phyloP scores from a whole-genome alignment of 2,888 invertebrate species.

The Idaea straminata region DNA sequence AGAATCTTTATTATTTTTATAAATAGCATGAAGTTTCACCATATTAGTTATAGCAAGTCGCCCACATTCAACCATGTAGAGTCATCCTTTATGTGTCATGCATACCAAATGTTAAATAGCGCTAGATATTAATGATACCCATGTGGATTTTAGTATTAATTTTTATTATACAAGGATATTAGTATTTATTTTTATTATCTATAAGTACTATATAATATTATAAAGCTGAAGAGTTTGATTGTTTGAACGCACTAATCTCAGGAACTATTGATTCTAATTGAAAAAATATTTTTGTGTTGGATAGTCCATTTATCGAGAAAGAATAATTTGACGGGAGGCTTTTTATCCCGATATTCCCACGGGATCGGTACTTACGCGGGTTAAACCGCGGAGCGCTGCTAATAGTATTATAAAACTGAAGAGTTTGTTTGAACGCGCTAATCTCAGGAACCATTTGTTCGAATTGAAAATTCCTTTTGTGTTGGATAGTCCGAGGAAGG shows the following conservation, averaged over 20 bases:
- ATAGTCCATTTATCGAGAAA: too few relatives aligned
- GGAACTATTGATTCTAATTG: neutral
- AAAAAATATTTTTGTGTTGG: too few relatives aligned
- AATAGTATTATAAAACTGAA: too few relatives aligned
- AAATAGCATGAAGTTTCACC: conserved; percentile 15
- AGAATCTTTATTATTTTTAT: conserved; percentile 19
- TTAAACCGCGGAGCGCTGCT: too few relatives aligned
- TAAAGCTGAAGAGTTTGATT: neutral
- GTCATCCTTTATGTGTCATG: conserved; percentile 23
- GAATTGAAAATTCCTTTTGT: too few relatives aligned
- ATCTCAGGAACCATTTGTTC: too few relatives aligned
- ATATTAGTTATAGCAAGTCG: conserved; percentile 21
- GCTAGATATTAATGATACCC: neutral
- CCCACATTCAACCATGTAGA: conserved; percentile 23
- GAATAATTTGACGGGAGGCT: too few relatives aligned
- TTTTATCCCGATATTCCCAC: too few relatives aligned
- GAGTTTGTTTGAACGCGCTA: too few relatives aligned
- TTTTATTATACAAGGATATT: conserved; percentile 10
- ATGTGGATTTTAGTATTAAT: conserved; percentile 4
- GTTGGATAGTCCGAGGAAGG: too few relatives aligned
- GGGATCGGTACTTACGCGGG: too few relatives aligned
- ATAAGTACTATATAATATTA: too few relatives aligned
- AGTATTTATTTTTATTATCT: conserved; percentile 10
- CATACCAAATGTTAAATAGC: conserved; percentile 14
- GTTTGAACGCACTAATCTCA: neutral